A percentile compares a stretch with the other conserved stretches of the same genome.
Evolutionary conservation across 2,888 invertebrate genomes (phyloP).

Genomic region (Polia nebulosa): DNA sequence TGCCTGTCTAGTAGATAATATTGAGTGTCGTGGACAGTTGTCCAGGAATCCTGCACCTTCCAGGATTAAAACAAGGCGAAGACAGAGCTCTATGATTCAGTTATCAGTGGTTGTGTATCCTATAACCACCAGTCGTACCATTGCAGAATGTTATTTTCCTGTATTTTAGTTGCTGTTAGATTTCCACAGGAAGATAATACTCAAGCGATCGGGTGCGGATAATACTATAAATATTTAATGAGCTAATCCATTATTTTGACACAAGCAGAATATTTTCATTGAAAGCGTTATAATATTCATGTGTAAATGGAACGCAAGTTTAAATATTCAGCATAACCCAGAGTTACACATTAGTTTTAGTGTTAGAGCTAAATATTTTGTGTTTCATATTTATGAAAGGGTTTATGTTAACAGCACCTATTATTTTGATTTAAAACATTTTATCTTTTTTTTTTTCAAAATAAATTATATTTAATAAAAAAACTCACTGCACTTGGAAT

Average conservation of each 20-base stretch:
- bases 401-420: not conserved
- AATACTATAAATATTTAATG: conserved; percentile 38
- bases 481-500: not conserved
- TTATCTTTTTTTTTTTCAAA: not conserved
- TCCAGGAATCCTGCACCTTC: too few species aligned
- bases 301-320: conserved; percentile 35
- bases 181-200: not conserved
- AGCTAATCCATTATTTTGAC: conserved; percentile 50
- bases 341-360: conserved; percentile 11
- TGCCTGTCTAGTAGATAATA: too few species aligned
- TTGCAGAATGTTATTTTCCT: not conserved
- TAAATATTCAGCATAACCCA: conserved; percentile 38
- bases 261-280: conserved; percentile 35
- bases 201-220: conserved; percentile 10
- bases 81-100: too few species aligned
- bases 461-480: not conserved
- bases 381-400: not conserved
- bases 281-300: conserved; percentile 40
- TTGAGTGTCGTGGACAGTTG: too few species aligned
- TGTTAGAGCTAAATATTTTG: conserved; percentile 15
- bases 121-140: too few species aligned
- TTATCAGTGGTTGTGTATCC: not conserved
- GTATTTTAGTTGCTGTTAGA: not conserved
- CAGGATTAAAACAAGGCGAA: too few species aligned
- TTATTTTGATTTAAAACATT: not conserved